phyloP scores from a whole-genome alignment of 2,797 vertebrate genomes.

The Clarias pachynema region DNA sequence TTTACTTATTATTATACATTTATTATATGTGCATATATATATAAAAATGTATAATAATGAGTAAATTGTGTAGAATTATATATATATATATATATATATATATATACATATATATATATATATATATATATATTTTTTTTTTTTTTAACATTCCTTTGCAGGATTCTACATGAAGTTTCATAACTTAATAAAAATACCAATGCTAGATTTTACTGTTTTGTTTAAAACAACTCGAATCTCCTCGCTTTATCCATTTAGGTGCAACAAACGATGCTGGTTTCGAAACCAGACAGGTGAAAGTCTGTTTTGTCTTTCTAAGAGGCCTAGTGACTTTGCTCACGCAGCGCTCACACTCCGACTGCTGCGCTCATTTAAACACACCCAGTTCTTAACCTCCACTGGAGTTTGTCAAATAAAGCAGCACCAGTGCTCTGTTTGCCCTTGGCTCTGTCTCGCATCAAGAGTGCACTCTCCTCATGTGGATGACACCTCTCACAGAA shows the following conservation, averaged over 20 bases:
- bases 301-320: conserved; percentile 37
- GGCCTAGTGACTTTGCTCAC: conserved; percentile 44
- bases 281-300: conserved; percentile 17
- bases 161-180: no score
- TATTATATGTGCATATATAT: no score
- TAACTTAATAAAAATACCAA: no score
- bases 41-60: no score
- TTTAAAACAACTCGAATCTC: not conserved
- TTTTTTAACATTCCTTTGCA: no score
- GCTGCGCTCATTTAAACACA: conserved; percentile 44
- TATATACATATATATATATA: no score
- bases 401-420: conserved; percentile 57
- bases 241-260: not conserved
- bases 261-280: conserved; percentile 29
- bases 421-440: conserved; percentile 45
- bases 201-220: not conserved
- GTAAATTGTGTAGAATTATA: no score
- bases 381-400: conserved; percentile 55
- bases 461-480: conserved; percentile 65
- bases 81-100: no score
- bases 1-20: no score
- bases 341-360: conserved; percentile 32
- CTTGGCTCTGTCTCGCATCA: conserved; percentile 59
- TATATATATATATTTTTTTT: no score
- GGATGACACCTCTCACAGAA: conserved; percentile 74